These are phyloP conservation scores for Bedellia somnulentella DNA, from an alignment of 2,888 invertebrate genomes.

Conservation along the genomic window DNA sequence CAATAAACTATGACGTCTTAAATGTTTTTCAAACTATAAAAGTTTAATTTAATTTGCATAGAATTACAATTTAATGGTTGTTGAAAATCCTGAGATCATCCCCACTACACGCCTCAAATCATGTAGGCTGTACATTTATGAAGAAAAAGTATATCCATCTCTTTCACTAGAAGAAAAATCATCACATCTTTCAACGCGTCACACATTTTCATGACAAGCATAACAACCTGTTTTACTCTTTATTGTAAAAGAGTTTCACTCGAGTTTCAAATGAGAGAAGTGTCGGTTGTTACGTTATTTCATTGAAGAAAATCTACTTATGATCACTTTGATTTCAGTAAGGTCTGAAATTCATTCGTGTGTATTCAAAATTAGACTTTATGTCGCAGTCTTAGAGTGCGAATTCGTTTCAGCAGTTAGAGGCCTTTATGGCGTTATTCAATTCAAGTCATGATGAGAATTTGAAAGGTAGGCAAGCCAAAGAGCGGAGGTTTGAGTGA, in stretches of 20 bases:
- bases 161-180: constrained; percentile 47
- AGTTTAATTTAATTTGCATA: too few relatives aligned
- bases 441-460: constrained; percentile 31
- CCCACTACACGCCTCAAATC: constrained; percentile 30
- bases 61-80: too few relatives aligned
- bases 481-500: constrained; percentile 36
- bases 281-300: too few relatives aligned
- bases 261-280: too few relatives aligned
- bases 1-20: too few relatives aligned
- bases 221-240: constrained; percentile 14
- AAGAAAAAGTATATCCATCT: constrained; percentile 44
- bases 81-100: constrained; percentile 57
- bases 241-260: too few relatives aligned
- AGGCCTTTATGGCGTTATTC: constrained; percentile 12
- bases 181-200: constrained; percentile 29
- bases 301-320: too few relatives aligned
- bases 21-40: too few relatives aligned
- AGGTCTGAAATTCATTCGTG: too few relatives aligned
- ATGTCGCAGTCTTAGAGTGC: too few relatives aligned
- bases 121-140: constrained; percentile 54
- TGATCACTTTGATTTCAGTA: too few relatives aligned
- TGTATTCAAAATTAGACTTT: too few relatives aligned
- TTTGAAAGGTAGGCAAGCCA: constrained; percentile 47
- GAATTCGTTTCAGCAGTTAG: constrained; percentile 14
- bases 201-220: constrained; percentile 24